Conservation (phyloP, 2,113 vertebrate species). For the Paradoxurus hermaphroditus region DNA sequence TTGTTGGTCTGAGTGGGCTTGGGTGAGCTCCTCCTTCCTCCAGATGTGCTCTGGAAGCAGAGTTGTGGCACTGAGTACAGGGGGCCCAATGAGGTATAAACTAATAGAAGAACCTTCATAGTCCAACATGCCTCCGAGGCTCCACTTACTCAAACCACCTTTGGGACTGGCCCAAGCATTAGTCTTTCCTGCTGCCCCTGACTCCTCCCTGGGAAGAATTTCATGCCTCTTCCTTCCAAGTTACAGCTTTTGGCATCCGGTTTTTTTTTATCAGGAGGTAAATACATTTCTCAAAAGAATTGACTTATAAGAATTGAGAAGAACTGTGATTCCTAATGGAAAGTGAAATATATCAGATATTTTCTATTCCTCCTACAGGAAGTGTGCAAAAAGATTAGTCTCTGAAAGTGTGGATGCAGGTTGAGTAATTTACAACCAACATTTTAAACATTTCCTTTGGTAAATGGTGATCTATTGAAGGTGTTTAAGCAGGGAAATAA, state of each 20-base stretch:
- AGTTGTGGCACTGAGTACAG: neutral
- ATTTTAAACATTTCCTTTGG: neutral
- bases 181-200: neutral
- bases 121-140: neutral
- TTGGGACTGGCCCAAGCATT: neutral
- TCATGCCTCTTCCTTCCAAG: neutral
- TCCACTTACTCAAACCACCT: neutral
- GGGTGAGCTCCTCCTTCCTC: neutral
- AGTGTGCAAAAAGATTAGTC: neutral
- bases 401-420: neutral
- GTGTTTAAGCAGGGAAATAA: neutral
- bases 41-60: neutral
- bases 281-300: neutral
- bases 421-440: neutral
- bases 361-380: neutral
- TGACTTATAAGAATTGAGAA: neutral
- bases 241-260: neutral
- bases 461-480: neutral
- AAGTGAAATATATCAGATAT: neutral
- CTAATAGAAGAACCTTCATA: neutral
- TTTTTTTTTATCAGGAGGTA: neutral
- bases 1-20: neutral
- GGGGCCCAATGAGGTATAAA: accelerated
- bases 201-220: neutral
- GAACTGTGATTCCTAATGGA: neutral